phyloP scores from a whole-genome alignment of 2,888 invertebrate species.

The Drosophila testacea region DNA sequence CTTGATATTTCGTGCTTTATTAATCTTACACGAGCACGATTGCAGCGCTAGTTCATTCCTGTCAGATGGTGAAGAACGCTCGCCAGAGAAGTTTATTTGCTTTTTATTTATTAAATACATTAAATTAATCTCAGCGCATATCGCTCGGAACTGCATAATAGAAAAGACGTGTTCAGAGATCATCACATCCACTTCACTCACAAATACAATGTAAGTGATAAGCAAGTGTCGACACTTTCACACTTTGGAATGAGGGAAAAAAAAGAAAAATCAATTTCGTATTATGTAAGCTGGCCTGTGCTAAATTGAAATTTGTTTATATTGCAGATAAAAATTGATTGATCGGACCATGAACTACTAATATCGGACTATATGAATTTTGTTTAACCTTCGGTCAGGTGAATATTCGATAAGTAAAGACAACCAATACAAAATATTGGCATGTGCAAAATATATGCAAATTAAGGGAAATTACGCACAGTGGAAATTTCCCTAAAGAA shows the following conservation, averaged over 20 bases:
- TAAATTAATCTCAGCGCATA: constrained; percentile 40
- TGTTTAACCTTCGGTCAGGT: constrained; percentile 89
- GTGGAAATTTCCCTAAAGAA: constrained; percentile 38
- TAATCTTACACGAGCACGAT: background rate
- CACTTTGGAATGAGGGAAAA: constrained; percentile 42
- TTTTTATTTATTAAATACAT: constrained; percentile 54
- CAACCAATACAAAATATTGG: constrained; percentile 24
- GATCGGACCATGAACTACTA: constrained; percentile 86
- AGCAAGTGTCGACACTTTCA: constrained; percentile 43
- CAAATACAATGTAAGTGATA: constrained; percentile 61
- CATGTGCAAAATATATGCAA: constrained; percentile 31
- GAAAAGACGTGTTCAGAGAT: constrained; percentile 33
- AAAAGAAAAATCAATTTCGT: constrained; percentile 71
- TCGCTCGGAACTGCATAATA: constrained; percentile 51
- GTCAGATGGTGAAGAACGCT: constrained; percentile 50
- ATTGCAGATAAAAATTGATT: constrained; percentile 58
- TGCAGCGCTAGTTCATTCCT: constrained; percentile 46
- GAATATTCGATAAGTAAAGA: constrained; percentile 71
- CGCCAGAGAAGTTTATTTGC: constrained; percentile 41
- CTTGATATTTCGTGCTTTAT: background rate
- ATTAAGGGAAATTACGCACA: constrained; percentile 31
- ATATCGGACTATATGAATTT: constrained; percentile 87
- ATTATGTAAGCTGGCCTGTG: constrained; percentile 67
- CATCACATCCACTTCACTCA: constrained; percentile 22
- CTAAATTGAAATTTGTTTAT: constrained; percentile 41